A percentile compares a stretch with the other conserved stretches of the same genome.
phyloP scores from a whole-genome alignment of 2,888 invertebrate genomes.

The Ornithoptera alexandrae region DNA sequence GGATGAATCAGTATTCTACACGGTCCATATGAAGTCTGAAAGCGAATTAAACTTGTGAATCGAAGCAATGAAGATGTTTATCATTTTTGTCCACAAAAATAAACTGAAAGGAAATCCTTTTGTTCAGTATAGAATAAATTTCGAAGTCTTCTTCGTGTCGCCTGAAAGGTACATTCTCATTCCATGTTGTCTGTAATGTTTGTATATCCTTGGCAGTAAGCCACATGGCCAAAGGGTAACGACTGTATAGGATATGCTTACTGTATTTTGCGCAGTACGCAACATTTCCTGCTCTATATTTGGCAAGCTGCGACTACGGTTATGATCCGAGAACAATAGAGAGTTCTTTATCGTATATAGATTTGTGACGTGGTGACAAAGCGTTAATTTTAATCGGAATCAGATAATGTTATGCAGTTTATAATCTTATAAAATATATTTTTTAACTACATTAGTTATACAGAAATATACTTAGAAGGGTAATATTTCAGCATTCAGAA shows the following conservation, averaged over 20 bases:
- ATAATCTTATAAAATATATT: too few species aligned
- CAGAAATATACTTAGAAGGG: too few species aligned
- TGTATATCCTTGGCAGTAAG: conserved; percentile 14
- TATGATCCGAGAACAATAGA: conserved; percentile 20
- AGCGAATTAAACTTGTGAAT: conserved; percentile 19
- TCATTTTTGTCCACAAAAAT: neutral
- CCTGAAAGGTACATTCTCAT: neutral
- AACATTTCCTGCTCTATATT: conserved; percentile 21
- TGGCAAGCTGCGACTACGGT: conserved; percentile 10
- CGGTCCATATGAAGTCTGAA: conserved; percentile 18
- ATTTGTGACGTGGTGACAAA: neutral
- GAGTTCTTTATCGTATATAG: conserved; percentile 10
- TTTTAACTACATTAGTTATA: too few species aligned
- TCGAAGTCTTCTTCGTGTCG: too few species aligned
- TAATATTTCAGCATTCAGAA: too few species aligned
- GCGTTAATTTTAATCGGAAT: neutral
- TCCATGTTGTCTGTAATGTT: neutral
- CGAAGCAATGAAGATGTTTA: neutral
- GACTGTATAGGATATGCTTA: conserved; percentile 19
- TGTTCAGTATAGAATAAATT: neutral
- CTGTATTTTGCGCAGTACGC: conserved; percentile 17
- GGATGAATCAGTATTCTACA: conserved; percentile 18
- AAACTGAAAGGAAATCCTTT: neutral
- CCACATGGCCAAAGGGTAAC: conserved; percentile 14
- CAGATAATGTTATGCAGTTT: too few species aligned